Base-by-base conservation (phyloP, 2,888 invertebrate species). In the Ctenicera cuprea region DNA sequence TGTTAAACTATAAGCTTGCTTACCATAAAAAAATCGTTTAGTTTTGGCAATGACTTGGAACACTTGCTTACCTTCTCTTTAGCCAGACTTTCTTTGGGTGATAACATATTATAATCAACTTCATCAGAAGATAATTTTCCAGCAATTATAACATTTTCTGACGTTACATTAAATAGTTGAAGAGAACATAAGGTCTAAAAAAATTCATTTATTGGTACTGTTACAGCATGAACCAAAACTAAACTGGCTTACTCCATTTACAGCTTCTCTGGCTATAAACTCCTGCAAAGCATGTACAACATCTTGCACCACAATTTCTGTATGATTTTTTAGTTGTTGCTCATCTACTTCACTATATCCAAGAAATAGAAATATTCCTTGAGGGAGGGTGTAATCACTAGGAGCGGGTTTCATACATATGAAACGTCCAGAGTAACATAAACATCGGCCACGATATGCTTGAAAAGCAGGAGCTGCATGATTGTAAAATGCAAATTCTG, bases 291-390 rank as follows among this genome's bases (percentile, higher is more conserved):
- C 92, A 79, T 93, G 90, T 33, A 95, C 94, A 59, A 95, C 93
- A 86, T 96, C 96, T 84, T 94, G 93, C 62, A 96, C 94, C 7
- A 94, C 94, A 67, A 95, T 90, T 72, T 95, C 94, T 2, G 95
- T 95, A 85, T 95, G 94, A 38, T 94, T 94, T 79, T 93, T 91
- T 71, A 95, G 89, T 80, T 87, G 85, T 0, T 92, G 91, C 87
- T 97, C 96, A 86, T 97, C 96, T n/a, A 94, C 93, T 73, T 95
- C 93, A 82, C 96, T 96, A 88, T 95, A 97, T 71, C 96, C 97
- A 71, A 97, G 91, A 86, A 96, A 93, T 77, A 97, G 90, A 88
- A 95, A 97, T 43, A 96, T 93, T 41, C 97, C 96, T 88, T 95
- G 94, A 69, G 94, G 93, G 74, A 94, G 89, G 83, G 90, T 92